Evolutionary conservation across 2,888 invertebrate genomes (phyloP), one percentile per base, ranked within the genome.

Genomic region (Andrena trimmerana): DNA sequence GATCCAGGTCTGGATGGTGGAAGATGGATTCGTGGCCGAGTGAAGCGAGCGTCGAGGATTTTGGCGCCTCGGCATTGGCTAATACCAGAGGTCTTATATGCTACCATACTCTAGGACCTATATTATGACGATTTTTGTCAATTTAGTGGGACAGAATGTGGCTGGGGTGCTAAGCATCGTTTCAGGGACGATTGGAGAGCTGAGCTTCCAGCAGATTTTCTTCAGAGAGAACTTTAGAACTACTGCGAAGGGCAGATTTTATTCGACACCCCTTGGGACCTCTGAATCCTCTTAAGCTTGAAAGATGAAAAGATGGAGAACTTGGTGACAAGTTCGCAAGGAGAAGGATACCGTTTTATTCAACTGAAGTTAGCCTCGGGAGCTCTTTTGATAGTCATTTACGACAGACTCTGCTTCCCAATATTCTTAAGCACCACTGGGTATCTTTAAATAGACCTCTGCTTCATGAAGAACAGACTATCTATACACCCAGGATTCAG

Each of bases 11-110:
- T 42, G 20, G 10, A n/a, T 36, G 36, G 5, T 16, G 68, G 54
- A 69, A 42, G 62, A 57, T n/a, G 52, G 78, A 70, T 78, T 42
- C 70, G 65, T 78, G 59, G 50, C 29, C 24, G 31, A 50, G 13
- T 2, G 66, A 42, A 20, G 52, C 24, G 65, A n/a, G 16, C 29
- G 59, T 8, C 2, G 42, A 54, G 48, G 57, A 50, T 2, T 27
- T 24, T 24, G 50, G n/a, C 70, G 65, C 52, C 42, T 60, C 16
- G 16, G 33, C 1, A n/a, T 16, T 59, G 57, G 36, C 59, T 36
- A n/a, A 57, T 42, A 57, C 16, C n/a, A 36, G 36, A 42, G 13
- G 42, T 27, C 10, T 10, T 42, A 16, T 16, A 42, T 16, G 1
- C 42, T 42, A 42, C 42, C 16, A 42, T 42, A 42, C 16, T 42